phyloP scores from a whole-genome alignment of 2,888 invertebrate species.

The Gortyna flavago region DNA sequence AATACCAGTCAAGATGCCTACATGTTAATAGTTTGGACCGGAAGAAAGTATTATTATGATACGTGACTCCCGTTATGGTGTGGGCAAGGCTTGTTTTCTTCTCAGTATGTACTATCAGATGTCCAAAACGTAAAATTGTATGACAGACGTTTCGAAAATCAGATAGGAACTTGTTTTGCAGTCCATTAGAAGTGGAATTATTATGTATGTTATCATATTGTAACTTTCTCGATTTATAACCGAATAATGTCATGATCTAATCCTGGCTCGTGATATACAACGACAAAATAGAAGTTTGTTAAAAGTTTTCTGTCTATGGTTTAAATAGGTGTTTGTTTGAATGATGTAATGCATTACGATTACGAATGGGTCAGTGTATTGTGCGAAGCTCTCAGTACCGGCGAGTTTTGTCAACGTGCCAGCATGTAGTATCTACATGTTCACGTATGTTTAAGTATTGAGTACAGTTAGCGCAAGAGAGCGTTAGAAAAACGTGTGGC shows the following conservation, averaged over 20 bases:
- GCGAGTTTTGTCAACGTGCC: slow-evolving; percentile 63
- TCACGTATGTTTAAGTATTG: slow-evolving; percentile 72
- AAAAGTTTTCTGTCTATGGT: slow-evolving; percentile 5
- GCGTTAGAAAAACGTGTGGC: slow-evolving; percentile 84
- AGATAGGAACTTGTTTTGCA: slow-evolving; percentile 27
- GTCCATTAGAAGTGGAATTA: slow-evolving; percentile 5
- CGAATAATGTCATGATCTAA: slow-evolving; percentile 27
- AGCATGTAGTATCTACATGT: slow-evolving; percentile 57
- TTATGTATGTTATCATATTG: slow-evolving; percentile 35
- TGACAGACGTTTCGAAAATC: slow-evolving; percentile 40
- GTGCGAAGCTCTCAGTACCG: slow-evolving; percentile 36
- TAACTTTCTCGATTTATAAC: slow-evolving; percentile 36
- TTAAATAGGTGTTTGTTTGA: slow-evolving; percentile 5
- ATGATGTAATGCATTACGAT: slow-evolving; percentile 38
- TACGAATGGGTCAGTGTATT: slow-evolving; percentile 50
- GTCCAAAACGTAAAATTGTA: slow-evolving; percentile 33
- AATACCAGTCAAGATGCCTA: slow-evolving; percentile 77
- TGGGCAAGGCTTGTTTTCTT: slow-evolving; percentile 61
- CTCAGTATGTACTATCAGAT: slow-evolving; percentile 31
- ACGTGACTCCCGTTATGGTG: slow-evolving; percentile 66
- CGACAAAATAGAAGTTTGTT: slow-evolving; percentile 18
- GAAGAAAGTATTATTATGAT: slow-evolving; percentile 75
- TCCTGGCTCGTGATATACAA: slow-evolving; percentile 18
- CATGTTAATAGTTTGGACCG: slow-evolving; percentile 75
- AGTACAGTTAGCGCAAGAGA: slow-evolving; percentile 83